These are phyloP conservation scores for Tetrax tetrax DNA, from an alignment of 2,113 vertebrate species.

Conservation along the genomic window DNA sequence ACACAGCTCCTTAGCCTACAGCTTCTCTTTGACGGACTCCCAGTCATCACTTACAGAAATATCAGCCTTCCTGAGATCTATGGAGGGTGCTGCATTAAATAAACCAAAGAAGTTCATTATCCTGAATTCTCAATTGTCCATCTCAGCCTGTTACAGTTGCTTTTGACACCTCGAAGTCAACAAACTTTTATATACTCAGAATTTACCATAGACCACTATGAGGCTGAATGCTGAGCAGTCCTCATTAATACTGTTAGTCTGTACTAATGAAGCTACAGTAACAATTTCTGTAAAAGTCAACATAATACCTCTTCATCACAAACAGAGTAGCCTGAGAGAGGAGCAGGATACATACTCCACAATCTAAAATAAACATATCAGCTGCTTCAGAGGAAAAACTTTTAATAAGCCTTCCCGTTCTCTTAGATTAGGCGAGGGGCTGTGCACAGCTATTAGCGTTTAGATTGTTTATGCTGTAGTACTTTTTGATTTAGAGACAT, in stretches of 20 bases:
- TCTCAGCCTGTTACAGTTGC: too few species aligned
- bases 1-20: neutral
- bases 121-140: neutral
- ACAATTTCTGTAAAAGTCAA: neutral
- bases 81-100: neutral
- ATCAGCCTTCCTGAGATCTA: neutral
- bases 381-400: neutral
- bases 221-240: neutral
- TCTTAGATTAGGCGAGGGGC: neutral
- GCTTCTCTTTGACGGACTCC: neutral
- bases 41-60: fast-evolving
- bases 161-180: neutral
- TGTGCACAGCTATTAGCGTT: neutral
- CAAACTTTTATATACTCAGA: neutral
- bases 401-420: neutral
- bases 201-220: neutral
- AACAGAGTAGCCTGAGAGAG: neutral
- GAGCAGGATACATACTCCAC: neutral
- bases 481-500: neutral
- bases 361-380: neutral
- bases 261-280: neutral
- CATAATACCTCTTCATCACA: neutral
- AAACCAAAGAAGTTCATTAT: neutral
- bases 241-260: neutral
- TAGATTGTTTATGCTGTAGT: neutral